Base-by-base conservation (phyloP, 2,888 invertebrate species). In the Eugnorisma glareosa region DNA sequence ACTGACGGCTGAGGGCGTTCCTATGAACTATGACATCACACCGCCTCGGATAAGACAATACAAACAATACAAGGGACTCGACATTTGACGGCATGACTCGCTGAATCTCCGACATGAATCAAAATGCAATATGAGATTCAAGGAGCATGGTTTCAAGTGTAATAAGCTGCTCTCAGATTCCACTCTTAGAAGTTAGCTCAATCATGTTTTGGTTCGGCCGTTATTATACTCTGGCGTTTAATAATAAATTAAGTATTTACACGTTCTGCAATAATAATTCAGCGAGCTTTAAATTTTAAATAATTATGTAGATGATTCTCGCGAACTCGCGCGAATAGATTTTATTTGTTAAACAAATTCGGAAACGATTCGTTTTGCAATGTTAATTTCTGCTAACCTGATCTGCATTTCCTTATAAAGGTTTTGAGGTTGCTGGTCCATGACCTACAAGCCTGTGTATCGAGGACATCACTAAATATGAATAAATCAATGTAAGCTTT, bases 11-110 rank as follows among this genome's bases (percentile, higher is more conserved):
- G 90, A 93, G 90, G 92, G 93, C 93, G 92, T 94, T 94, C 90
- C 92, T 93, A 90, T 95, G 94, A 94, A 94, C 95, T 94, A 94
- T 95, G 95, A 94, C 95, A 93, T 94, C 94, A 94, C 91, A 91
- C 85, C 78, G 86, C 79, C 69, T 81, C 86, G 86, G 90, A 90
- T 93, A 94, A 95, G 93, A 94, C 94, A 94, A 95, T 94, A 92
- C 93, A 94, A 94, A 94, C 93, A 94, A 93, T 94, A 93, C 94
- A 93, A 92, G 93, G 91, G 94, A 93, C 91, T 93, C 93, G 94
- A 93, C 94, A 94, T 96, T 94, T 93, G 92, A 93, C 87, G 89
- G 91, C 87, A 92, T 95, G 95, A 95, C 94, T 95, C 85, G 92
- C 86, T 90, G 85, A 90, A 92, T 93, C 86, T 93, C 85, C 91